phyloP scores from a whole-genome alignment of 2,797 vertebrate species.

The Eulemur rubriventer region DNA sequence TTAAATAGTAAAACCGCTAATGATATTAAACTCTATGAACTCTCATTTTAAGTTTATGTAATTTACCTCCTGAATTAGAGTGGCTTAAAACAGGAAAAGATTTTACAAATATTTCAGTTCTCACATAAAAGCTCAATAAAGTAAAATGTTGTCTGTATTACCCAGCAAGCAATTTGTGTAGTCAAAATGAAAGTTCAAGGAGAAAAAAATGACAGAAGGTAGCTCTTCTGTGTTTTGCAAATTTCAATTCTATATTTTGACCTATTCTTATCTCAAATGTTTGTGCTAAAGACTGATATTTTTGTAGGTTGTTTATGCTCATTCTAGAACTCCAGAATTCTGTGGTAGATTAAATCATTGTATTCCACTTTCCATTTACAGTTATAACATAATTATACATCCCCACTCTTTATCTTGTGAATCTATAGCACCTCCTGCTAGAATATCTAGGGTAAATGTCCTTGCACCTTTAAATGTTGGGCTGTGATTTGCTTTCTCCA shows the following conservation, averaged over 20 bases:
- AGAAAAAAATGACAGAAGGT: background rate
- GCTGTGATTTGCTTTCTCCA: background rate
- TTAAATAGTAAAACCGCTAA: background rate
- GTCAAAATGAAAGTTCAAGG: background rate
- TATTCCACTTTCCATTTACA: background rate
- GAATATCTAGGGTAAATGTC: background rate
- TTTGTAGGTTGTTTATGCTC: background rate
- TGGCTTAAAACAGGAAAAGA: background rate
- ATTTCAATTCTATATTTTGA: background rate
- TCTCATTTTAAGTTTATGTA: background rate
- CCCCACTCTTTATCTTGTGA: background rate
- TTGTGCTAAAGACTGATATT: background rate
- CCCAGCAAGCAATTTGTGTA: background rate
- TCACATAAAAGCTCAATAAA: background rate
- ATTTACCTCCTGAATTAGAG: background rate
- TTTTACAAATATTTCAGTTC: constrained; percentile 8
- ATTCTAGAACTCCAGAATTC: background rate
- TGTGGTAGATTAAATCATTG: background rate
- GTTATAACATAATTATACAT: background rate
- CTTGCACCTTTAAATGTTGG: background rate
- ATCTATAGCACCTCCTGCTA: background rate
- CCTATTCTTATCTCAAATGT: background rate
- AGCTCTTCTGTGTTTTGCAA: background rate
- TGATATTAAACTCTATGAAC: constrained; percentile 1
- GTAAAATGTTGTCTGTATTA: background rate